A percentile compares a stretch with the other conserved stretches of the same genome.
These are phyloP conservation scores for Periophthalmodon schlosseri DNA, from an alignment of 2,113 vertebrate species.

Conservation along the genomic window DNA sequence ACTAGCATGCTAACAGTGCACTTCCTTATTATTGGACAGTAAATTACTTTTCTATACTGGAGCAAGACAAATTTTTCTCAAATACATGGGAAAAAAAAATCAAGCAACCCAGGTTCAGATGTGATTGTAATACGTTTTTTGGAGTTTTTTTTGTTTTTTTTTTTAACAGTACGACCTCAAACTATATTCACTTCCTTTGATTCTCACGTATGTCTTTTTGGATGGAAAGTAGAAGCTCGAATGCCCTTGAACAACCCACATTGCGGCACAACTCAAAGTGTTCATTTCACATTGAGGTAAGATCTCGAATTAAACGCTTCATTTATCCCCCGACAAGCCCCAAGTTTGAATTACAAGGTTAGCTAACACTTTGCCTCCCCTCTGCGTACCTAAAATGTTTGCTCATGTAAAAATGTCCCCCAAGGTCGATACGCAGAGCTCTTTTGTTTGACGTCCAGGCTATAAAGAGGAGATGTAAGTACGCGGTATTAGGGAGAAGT, in stretches of 20 bases:
- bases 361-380: not conserved
- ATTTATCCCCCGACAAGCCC: constrained; percentile 3
- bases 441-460: not conserved
- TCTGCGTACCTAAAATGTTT: not conserved
- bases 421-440: not conserved
- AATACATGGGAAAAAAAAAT: too few relatives aligned
- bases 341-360: constrained; percentile 6
- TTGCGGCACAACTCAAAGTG: not conserved
- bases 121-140: too few relatives aligned
- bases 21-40: too few relatives aligned
- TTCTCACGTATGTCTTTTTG: not conserved
- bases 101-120: too few relatives aligned
- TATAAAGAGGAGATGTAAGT: constrained; percentile 1
- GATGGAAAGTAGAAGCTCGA: not conserved
- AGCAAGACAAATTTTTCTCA: too few relatives aligned
- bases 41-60: too few relatives aligned
- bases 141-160: too few relatives aligned
- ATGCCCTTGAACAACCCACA: not conserved
- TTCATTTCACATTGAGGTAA: not conserved
- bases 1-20: too few relatives aligned
- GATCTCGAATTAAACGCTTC: not conserved
- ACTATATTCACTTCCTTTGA: not conserved
- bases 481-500: not conserved
- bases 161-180: too few relatives aligned
- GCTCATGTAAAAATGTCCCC: constrained; percentile 14